Evolutionary conservation across 1,140 invertebrate species (phyloP).

Genomic region (Ruditapes philippinarum): DNA sequence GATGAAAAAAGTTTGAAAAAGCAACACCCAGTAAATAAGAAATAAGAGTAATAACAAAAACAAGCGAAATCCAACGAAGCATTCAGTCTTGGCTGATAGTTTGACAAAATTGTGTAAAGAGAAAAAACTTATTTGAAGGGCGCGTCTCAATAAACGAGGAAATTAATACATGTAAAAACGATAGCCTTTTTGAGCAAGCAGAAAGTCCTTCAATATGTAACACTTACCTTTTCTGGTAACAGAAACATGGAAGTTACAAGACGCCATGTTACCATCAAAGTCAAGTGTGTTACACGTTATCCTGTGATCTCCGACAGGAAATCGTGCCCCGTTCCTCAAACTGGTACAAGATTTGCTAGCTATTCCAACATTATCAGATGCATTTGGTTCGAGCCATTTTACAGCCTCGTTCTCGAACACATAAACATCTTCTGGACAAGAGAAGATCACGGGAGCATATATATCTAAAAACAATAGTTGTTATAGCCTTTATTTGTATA

Average conservation of each 20-base stretch:
- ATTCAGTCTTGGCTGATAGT: no score
- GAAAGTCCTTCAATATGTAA: not conserved
- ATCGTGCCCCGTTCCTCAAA: not conserved
- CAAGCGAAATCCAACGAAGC: no score
- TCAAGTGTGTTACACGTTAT: not conserved
- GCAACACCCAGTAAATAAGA: no score
- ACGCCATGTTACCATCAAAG: conserved; percentile 4
- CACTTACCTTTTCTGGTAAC: not conserved
- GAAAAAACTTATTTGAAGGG: no score
- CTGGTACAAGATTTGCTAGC: not conserved
- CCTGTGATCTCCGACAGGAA: not conserved
- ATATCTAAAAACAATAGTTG: no score
- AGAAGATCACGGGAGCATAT: not conserved
- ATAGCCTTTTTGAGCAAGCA: no score
- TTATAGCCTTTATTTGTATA: no score
- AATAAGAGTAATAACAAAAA: no score
- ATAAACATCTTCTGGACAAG: conserved; percentile 24
- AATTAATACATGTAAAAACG: no score
- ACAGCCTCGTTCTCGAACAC: not conserved
- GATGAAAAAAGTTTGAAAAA: no score
- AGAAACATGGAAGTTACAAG: not conserved
- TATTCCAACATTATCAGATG: conserved; percentile 14
- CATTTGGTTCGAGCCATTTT: not conserved
- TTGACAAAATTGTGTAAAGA: no score
- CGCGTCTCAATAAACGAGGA: no score